phyloP scores from a whole-genome alignment of 2,113 vertebrate species.

The Mungos mungo region DNA sequence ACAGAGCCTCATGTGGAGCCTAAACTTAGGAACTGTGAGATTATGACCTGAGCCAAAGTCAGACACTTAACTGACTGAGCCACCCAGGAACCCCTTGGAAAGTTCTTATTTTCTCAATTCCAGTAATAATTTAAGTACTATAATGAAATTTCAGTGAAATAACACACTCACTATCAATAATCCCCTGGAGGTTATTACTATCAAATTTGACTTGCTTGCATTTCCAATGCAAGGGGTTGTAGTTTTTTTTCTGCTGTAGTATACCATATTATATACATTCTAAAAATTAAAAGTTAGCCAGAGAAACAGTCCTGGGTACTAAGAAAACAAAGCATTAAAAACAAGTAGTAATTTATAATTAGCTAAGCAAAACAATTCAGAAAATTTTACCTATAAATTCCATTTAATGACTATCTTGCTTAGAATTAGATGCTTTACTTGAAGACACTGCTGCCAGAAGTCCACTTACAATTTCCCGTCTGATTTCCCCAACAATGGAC shows the following conservation, averaged over 20 bases:
- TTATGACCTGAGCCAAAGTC: too few species aligned
- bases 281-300: constrained; percentile 33
- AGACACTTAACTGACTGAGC: too few species aligned
- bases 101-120: background rate
- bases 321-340: constrained; percentile 37
- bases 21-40: too few species aligned
- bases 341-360: background rate
- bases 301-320: background rate
- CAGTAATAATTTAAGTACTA: constrained; percentile 37
- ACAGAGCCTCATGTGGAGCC: too few species aligned
- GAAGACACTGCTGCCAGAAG: constrained; percentile 91
- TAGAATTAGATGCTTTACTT: constrained; percentile 80
- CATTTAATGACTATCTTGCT: constrained; percentile 82
- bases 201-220: background rate
- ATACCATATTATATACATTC: background rate
- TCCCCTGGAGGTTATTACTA: background rate
- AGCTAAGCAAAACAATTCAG: constrained; percentile 11
- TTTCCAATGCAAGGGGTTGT: background rate
- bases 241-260: background rate
- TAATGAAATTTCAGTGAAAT: background rate
- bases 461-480: constrained; percentile 94
- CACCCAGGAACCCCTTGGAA: background rate
- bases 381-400: constrained; percentile 82
- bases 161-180: background rate
- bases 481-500: constrained; percentile 93